A percentile compares a stretch with the other conserved stretches of the same genome.
phyloP scores from a whole-genome alignment of 2,113 vertebrate species.

The Pteruthius melanotis region DNA sequence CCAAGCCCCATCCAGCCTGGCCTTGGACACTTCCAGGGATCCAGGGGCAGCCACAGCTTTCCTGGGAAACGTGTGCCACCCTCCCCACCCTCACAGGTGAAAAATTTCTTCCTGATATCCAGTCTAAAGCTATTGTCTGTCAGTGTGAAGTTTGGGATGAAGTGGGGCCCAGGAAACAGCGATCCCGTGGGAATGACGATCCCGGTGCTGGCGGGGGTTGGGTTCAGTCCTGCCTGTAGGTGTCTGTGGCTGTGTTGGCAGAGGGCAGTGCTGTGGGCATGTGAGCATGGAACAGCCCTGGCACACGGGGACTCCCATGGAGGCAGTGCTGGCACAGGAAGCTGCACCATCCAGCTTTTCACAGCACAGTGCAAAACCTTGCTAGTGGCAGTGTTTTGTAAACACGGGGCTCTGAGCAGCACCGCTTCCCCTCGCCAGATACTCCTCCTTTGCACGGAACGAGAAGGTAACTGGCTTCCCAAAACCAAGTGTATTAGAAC shows the following conservation, averaged over 20 bases:
- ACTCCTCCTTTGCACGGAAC: neutral
- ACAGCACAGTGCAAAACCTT: neutral
- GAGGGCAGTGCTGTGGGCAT: neutral
- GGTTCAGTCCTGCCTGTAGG: accelerated
- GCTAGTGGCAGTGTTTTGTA: neutral
- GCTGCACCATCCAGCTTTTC: neutral
- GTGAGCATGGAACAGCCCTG: neutral
- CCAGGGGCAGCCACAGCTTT: neutral
- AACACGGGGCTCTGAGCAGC: neutral
- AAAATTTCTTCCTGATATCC: accelerated
- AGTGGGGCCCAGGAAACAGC: neutral
- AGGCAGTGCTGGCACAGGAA: neutral
- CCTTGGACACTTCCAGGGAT: neutral
- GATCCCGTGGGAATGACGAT: neutral
- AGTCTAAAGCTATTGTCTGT: accelerated
- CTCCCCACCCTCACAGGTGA: accelerated
- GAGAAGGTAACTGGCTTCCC: neutral
- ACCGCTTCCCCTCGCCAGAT: neutral
- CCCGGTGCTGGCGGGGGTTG: neutral
- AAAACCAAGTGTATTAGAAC: neutral
- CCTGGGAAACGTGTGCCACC: neutral
- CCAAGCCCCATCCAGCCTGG: accelerated
- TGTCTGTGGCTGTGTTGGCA: neutral
- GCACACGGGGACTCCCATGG: accelerated
- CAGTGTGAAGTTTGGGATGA: neutral